Evolutionary conservation across 2,888 invertebrate genomes (phyloP), one percentile per base, ranked within the genome.

Genomic region (Plebejus anna): DNA sequence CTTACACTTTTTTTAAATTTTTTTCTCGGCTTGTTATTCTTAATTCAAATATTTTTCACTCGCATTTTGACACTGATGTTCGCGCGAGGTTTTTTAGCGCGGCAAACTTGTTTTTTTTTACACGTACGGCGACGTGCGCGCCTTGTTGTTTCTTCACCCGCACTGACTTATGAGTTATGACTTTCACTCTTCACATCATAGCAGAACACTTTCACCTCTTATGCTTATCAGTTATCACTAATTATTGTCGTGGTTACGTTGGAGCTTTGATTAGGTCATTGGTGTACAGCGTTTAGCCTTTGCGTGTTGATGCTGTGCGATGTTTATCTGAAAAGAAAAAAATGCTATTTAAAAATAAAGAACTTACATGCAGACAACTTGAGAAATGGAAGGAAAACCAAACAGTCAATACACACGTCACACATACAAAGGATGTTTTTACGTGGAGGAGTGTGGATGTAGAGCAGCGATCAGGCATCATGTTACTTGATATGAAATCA

Each of bases 131-230:
- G 79, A 79, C 84, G 85, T 81, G 80, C 78, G 83, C 84, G 82
- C 84, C 38, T 76, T 70, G 47, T 78, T 72, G 78, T 55, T 76
- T 47, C 75, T 75, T 77, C 73, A 72, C 76, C 79, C 78, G 82
- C 84, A 90, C 89, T 89, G 85, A 82, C 55, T 77, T 70, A 9
- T 47, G 47, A 47, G 47, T 11, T 47, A 47, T 75, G 81, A 89
- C 89, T 90, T 90, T 90, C 90, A 88, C 90, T 87, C 84, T 83
- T 80, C 76, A 76, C 70, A 71, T 38, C 36, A 61, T 70, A 51
- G 28, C 32, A 75, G 3, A 70, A 32, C 70, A 76, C 76, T 82
- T 83, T 78, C 79, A 84, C 85, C 85, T 86, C 85, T 83, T 85
- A 82, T 78, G 78, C 81, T 77, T 80, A 80, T 75, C 77, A 77